Evolutionary conservation across 2,888 invertebrate species (phyloP).

Genomic region (Campaea margaritaria): DNA sequence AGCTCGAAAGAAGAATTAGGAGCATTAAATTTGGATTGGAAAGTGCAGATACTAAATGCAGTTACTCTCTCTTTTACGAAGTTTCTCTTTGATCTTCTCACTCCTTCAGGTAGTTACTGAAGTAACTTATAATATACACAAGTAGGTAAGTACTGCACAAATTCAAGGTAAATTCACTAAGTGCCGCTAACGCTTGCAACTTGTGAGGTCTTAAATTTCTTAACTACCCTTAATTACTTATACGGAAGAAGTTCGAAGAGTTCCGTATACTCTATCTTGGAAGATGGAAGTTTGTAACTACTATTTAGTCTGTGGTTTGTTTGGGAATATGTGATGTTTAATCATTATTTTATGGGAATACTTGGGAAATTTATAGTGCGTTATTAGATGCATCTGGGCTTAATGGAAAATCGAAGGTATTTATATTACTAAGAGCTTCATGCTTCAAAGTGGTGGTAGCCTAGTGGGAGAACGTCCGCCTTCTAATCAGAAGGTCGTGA

Average conservation of each 20-base stretch:
- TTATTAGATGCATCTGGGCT: constrained; percentile 4
- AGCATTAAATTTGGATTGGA: too few species aligned
- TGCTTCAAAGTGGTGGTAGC: too few species aligned
- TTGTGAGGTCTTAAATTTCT: constrained; percentile 59
- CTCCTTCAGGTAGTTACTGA: too few species aligned
- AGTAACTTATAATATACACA: too few species aligned
- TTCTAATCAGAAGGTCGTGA: too few species aligned
- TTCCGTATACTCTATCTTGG: constrained; percentile 47
- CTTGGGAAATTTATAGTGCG: constrained; percentile 11
- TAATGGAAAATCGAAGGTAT: constrained; percentile 1
- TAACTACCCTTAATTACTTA: constrained; percentile 70
- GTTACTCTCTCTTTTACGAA: too few species aligned
- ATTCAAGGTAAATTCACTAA: constrained; percentile 59
- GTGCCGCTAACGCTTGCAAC: constrained; percentile 50
- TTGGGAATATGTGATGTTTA: constrained; percentile 17
- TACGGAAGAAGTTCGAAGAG: constrained; percentile 55
- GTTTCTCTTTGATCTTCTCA: too few species aligned
- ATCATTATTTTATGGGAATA: constrained; percentile 32
- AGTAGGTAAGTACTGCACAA: too few species aligned
- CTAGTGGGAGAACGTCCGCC: too few species aligned
- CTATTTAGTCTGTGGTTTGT: not conserved
- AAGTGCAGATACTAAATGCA: too few species aligned
- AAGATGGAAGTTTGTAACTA: constrained; percentile 12
- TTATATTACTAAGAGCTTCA: too few species aligned
- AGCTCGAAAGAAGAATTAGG: too few species aligned